phyloP scores from a whole-genome alignment of 2,888 invertebrate genomes.

The Macaria notata region DNA sequence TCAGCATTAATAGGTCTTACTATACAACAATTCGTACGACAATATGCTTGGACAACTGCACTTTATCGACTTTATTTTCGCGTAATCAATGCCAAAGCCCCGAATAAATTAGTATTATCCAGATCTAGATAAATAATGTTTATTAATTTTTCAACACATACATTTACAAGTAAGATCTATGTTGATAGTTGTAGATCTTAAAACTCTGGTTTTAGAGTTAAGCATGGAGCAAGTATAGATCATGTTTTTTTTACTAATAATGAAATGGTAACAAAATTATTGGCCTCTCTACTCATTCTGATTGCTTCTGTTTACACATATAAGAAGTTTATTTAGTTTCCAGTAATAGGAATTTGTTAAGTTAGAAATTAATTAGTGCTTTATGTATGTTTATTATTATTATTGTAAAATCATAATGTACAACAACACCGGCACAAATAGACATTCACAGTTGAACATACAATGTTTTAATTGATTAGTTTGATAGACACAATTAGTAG shows the following conservation, averaged over 20 bases:
- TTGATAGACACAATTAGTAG: conserved; percentile 18
- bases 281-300: no score
- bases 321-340: conserved; percentile 4
- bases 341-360: conserved; percentile 25
- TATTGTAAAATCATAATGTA: conserved; percentile 19
- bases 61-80: neutral
- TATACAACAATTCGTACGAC: no score
- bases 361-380: conserved; percentile 25
- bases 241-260: no score
- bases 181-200: no score
- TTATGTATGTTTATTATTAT: conserved; percentile 12
- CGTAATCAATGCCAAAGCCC: conserved; percentile 21
- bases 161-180: no score
- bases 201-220: no score
- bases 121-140: conserved; percentile 6
- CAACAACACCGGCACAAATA: conserved; percentile 32
- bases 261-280: no score
- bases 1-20: conserved; percentile 3
- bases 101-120: conserved; percentile 10
- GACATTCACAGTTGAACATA: conserved; percentile 26
- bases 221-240: no score
- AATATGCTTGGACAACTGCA: no score
- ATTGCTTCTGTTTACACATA: no score
- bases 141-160: no score
- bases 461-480: conserved; percentile 29